Conservation (phyloP, 2,113 vertebrate species). For the Ptilonorhynchus violaceus region DNA sequence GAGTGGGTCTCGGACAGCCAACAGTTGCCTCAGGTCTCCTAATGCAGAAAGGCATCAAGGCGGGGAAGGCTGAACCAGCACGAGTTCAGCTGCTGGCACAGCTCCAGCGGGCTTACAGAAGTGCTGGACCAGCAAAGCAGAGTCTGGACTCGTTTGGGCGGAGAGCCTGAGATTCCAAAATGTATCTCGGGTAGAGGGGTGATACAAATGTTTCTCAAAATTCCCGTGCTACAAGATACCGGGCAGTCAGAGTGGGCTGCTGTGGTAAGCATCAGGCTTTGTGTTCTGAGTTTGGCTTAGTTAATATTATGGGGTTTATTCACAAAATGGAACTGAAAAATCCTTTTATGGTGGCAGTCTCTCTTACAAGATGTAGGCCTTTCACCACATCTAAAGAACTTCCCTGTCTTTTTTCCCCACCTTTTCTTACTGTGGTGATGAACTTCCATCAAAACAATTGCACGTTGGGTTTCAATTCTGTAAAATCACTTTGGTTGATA, state of each 20-base stretch:
- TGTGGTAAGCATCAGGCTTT: not conserved
- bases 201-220: not conserved
- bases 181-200: rapidly evolving
- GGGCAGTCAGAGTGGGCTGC: rapidly evolving
- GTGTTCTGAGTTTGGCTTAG: not conserved
- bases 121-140: rapidly evolving
- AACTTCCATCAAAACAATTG: not conserved
- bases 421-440: not conserved
- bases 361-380: not conserved
- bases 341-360: not conserved
- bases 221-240: rapidly evolving
- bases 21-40: not conserved
- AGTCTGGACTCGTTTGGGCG: not conserved
- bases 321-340: not conserved
- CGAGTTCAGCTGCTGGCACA: rapidly evolving
- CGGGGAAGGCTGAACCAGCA: not conserved
- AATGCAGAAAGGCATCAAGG: rapidly evolving
- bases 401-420: not conserved
- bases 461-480: not conserved
- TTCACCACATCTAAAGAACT: not conserved
- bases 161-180: not conserved
- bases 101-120: rapidly evolving
- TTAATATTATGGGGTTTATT: not conserved
- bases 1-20: rapidly evolving
- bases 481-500: not conserved